phyloP scores from a whole-genome alignment of 2,888 invertebrate species.

The Drosophila histrio region DNA sequence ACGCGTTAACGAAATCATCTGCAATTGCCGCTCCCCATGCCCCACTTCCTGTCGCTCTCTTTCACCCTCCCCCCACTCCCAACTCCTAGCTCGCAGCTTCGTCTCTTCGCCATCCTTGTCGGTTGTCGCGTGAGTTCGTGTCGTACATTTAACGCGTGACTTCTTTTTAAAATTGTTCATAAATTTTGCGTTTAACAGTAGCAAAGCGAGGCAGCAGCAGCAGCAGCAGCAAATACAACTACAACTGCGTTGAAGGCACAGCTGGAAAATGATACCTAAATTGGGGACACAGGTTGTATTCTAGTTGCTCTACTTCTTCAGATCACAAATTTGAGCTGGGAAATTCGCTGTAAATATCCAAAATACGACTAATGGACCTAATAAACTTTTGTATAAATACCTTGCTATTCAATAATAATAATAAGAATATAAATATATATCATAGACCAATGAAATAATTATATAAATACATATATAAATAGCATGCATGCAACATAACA shows the following conservation, averaged over 20 bases:
- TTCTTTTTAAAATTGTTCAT: constrained; percentile 78
- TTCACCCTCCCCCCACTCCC: not conserved
- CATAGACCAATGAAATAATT: too few species aligned
- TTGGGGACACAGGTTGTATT: constrained; percentile 1
- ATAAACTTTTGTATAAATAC: too few species aligned
- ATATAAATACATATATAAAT: too few species aligned
- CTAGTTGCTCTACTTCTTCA: constrained; percentile 17
- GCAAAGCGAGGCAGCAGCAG: constrained; percentile 48
- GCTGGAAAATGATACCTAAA: constrained; percentile 34
- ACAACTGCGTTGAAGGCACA: constrained; percentile 54
- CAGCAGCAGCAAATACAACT: constrained; percentile 1
- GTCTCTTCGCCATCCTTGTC: not conserved
- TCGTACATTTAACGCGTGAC: constrained; percentile 79
- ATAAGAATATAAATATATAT: too few species aligned
- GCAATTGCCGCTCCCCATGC: constrained; percentile 37
- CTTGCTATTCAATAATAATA: too few species aligned
- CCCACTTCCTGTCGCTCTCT: constrained; percentile 4
- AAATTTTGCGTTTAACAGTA: constrained; percentile 79
- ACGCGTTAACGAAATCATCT: constrained; percentile 78
- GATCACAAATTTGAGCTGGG: not conserved
- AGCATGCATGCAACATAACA: too few species aligned
- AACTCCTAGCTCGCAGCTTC: not conserved
- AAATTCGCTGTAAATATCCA: too few species aligned
- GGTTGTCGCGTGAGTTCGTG: constrained; percentile 76
- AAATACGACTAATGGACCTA: too few species aligned